Evolutionary conservation across 1,140 invertebrate genomes (phyloP), one percentile per base, ranked within the genome.

Genomic region (Dendrolimus punctatus): DNA sequence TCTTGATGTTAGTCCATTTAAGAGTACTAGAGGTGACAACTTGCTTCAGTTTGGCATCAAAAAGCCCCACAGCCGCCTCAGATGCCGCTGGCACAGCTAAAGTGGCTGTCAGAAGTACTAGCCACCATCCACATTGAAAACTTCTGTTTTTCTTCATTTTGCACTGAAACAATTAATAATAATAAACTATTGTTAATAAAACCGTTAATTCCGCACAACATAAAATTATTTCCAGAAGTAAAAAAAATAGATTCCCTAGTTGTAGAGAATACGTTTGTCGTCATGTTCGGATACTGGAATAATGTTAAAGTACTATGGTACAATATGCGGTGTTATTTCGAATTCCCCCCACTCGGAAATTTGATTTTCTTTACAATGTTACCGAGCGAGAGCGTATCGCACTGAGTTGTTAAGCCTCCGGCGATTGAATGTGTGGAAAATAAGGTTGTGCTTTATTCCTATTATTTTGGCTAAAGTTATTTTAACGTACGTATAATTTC

Each of bases 21-120:
- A 86, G 72, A 5, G 83, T 83, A 58, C 80, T 86, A 6, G 83
- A 86, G 4, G 83, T 86, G 36, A 73, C 70, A 8, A 84, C 70
- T 62, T 82, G 76, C 47, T 83, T 80, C 10, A 86, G 60, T 46
- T 65, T 74, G 0, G 80, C 67, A 46, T 80, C 80, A 52, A 68
- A 84, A 5, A 86, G 65, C 4, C 78, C 74, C 36, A 73, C 79
- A 7, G 69, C 68, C 7, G 73, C 66, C 47, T 82, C 73, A 8
- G 67, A 61, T 40, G 75, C 46, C 0, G 60, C 62, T 36, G 71
- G 60, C 39, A 68, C 67, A 8, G 76, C 75, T 37, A 84, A 55
- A 8, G 78, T 80, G 3, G 69, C 71, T 5, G 68, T 74, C 38
- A 83, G 54, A 51, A 79, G 51, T 51, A 81, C 63, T 51, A 81